Percentiles rank a stretch among this genome's conserved stretches.
Evolutionary conservation across 2,113 vertebrate species (phyloP).

Genomic region (Vulpes vulpes): DNA sequence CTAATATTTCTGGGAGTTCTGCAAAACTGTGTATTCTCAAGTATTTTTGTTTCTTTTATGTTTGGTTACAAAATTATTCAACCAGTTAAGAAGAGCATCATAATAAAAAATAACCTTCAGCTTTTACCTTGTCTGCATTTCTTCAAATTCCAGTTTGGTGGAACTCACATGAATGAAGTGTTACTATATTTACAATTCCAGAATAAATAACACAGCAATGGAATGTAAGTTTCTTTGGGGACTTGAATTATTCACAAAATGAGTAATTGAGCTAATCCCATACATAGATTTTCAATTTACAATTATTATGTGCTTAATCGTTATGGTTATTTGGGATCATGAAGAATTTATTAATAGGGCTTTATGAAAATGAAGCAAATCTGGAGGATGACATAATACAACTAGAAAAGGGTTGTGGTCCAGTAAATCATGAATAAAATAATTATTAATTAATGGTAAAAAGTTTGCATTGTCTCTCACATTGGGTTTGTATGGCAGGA

Average conservation of each 20-base stretch:
- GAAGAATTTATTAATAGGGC: conserved; percentile 32
- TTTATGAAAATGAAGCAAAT: conserved; percentile 58
- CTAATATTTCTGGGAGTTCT: neutral
- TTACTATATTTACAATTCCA: conserved; percentile 63
- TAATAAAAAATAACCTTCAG: conserved; percentile 61
- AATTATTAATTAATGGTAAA: neutral
- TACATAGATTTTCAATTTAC: conserved; percentile 69
- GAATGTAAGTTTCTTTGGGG: conserved; percentile 23
- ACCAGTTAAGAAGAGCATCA: conserved; percentile 4
- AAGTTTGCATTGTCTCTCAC: neutral
- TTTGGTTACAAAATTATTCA: conserved; percentile 50
- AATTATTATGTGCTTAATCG: conserved; percentile 63
- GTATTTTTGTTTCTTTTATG: neutral
- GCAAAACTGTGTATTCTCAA: neutral
- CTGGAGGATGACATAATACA: neutral
- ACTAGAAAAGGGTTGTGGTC: neutral
- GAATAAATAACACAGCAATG: conserved; percentile 67
- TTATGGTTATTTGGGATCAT: conserved; percentile 57
- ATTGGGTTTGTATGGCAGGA: neutral
- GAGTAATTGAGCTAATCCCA: conserved; percentile 65
- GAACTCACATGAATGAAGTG: neutral
- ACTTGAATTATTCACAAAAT: conserved; percentile 75
- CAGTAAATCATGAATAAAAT: conserved; percentile 11
- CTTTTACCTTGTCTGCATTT: conserved; percentile 61
- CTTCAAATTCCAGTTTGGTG: conserved; percentile 51